Percentiles rank a stretch among this genome's conserved stretches.
phyloP scores from a whole-genome alignment of 2,797 vertebrate species.

The Cryptoprocta ferox region DNA sequence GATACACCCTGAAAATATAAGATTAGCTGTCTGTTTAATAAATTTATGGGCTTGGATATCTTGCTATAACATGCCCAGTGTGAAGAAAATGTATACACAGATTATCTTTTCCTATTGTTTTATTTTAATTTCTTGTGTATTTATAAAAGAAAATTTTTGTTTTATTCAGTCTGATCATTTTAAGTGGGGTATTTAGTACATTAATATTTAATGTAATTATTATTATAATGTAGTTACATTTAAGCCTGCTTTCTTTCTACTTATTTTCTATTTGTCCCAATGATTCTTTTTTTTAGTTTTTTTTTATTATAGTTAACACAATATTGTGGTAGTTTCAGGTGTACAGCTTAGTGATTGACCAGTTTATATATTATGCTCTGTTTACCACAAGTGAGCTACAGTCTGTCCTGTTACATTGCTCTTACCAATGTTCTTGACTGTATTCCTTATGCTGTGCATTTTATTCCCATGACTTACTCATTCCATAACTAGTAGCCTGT shows the following conservation, averaged over 20 bases:
- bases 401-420: neutral
- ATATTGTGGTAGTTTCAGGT: neutral
- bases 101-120: neutral
- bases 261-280: neutral
- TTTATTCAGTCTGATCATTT: neutral
- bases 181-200: neutral
- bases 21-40: neutral
- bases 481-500: neutral
- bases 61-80: neutral
- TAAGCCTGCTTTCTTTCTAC: neutral
- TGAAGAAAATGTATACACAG: neutral
- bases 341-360: neutral
- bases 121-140: neutral
- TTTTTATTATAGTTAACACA: neutral
- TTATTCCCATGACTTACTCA: neutral
- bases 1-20: neutral
- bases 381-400: neutral
- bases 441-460: neutral
- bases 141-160: neutral
- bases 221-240: neutral
- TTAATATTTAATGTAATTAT: neutral
- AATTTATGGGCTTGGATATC: neutral
- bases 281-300: neutral
- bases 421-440: neutral
- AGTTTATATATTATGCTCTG: neutral